phyloP scores from a whole-genome alignment of 2,888 invertebrate genomes.

The Allolobophora icterica region DNA sequence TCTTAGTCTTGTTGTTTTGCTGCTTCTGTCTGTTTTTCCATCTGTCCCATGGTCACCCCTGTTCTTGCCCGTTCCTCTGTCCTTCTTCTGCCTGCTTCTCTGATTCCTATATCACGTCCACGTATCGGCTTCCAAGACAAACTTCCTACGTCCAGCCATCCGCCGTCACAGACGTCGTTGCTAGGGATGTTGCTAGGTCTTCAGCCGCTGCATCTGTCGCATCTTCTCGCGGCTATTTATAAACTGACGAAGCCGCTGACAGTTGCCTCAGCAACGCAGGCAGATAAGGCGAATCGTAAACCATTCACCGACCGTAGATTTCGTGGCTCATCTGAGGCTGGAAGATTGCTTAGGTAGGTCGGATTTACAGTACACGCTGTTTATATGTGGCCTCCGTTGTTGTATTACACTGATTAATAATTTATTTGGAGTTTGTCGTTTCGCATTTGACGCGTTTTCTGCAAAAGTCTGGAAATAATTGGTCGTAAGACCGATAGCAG shows the following conservation, averaged over 20 bases:
- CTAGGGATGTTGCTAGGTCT: conserved; percentile 8
- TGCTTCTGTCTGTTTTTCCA: not conserved
- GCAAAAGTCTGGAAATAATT: too few relatives aligned
- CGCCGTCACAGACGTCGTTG: not conserved
- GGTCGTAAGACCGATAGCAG: too few relatives aligned
- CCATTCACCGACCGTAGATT: not conserved
- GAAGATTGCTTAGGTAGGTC: not conserved
- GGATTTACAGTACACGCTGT: not conserved
- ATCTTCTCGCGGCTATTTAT: not conserved
- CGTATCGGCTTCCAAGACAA: not conserved
- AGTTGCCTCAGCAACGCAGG: not conserved
- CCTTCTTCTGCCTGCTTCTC: too few relatives aligned
- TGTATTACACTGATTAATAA: not conserved
- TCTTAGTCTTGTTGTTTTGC: not conserved
- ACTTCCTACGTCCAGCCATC: not conserved
- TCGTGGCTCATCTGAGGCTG: not conserved
- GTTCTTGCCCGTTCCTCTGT: not conserved
- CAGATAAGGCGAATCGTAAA: not conserved
- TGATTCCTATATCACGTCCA: not conserved
- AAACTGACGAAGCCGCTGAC: not conserved
- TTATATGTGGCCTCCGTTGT: not conserved
- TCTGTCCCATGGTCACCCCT: not conserved
- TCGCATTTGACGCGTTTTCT: not conserved
- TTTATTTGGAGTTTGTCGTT: not conserved
- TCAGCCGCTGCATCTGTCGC: not conserved